Conservation (phyloP, 23 tunicate species). For the Trididemnum nubilum region DNA sequence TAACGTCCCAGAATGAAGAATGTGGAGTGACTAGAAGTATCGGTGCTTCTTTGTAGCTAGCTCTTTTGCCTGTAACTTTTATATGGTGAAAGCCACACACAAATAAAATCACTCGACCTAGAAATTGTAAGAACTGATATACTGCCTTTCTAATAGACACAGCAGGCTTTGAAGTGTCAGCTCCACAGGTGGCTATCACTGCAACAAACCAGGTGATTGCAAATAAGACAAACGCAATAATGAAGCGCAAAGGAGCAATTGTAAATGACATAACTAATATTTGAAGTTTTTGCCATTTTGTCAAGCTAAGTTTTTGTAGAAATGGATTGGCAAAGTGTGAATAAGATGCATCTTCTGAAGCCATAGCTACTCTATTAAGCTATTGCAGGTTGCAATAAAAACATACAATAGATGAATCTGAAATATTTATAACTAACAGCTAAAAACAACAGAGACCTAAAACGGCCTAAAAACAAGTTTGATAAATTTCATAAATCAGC, state of each 20-base stretch:
- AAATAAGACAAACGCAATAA: conserved; percentile 18
- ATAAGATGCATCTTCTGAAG: too few relatives aligned
- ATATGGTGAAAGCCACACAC: conserved; percentile 38
- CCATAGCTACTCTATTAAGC: too few relatives aligned
- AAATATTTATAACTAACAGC: too few relatives aligned
- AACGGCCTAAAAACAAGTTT: too few relatives aligned
- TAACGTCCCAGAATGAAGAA: conserved; percentile 60
- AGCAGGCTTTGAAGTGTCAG: conserved; percentile 39
- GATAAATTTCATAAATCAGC: too few relatives aligned
- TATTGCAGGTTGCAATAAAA: too few relatives aligned
- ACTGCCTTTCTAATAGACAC: conserved; percentile 26
- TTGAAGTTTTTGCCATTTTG: conserved; percentile 53
- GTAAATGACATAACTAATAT: conserved; percentile 71
- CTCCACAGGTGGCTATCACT: conserved; percentile 41
- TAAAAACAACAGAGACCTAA: too few relatives aligned
- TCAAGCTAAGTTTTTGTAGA: conserved; percentile 37
- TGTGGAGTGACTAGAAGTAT: conserved; percentile 64
- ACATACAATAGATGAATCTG: too few relatives aligned
- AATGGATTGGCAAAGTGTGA: conserved; percentile 54
- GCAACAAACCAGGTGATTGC: conserved; percentile 48
- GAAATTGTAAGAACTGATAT: conserved; percentile 17
- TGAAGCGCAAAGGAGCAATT: conserved; percentile 60
- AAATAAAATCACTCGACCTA: conserved; percentile 41
- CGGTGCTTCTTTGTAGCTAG: conserved; percentile 57
- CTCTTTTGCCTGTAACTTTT: conserved; percentile 62